Evolutionary conservation across 2,113 vertebrate genomes (phyloP).

Genomic region (Tautogolabrus adspersus): DNA sequence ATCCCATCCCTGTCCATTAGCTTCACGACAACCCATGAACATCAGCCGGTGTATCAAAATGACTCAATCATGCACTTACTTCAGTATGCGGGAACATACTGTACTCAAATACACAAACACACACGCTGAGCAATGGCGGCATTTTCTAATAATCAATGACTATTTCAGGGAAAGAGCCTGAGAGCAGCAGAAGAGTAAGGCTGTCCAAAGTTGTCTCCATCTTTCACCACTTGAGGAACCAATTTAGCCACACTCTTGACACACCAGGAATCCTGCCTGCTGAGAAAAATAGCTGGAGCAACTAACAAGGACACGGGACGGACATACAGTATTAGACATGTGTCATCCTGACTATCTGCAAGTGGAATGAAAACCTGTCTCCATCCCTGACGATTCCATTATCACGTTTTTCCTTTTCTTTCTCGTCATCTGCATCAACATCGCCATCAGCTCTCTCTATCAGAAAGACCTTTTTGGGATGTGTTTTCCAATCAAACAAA

Average conservation of each 20-base stretch:
- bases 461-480: not conserved
- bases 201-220: conserved; percentile 72
- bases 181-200: conserved; percentile 63
- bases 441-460: not conserved
- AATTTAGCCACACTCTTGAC: conserved; percentile 79
- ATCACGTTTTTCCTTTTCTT: conserved; percentile 15
- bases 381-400: conserved; percentile 33
- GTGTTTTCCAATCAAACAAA: conserved; percentile 52
- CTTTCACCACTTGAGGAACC: conserved; percentile 72
- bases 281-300: conserved; percentile 66
- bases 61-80: conserved; percentile 65
- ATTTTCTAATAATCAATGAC: conserved; percentile 63
- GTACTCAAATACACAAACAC: conserved; percentile 11
- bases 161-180: conserved; percentile 55
- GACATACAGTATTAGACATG: conserved; percentile 69
- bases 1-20: conserved; percentile 74
- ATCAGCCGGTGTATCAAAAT: conserved; percentile 59
- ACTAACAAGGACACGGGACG: conserved; percentile 72
- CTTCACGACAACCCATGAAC: conserved; percentile 55
- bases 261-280: conserved; percentile 61
- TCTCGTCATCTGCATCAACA: conserved; percentile 22
- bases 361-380: conserved; percentile 59
- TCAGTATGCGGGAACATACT: conserved; percentile 25
- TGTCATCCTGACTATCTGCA: conserved; percentile 60
- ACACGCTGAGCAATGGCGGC: conserved; percentile 2